These are phyloP conservation scores for Fukomys damarensis DNA, from an alignment of 2,113 vertebrate genomes.

Conservation along the genomic window DNA sequence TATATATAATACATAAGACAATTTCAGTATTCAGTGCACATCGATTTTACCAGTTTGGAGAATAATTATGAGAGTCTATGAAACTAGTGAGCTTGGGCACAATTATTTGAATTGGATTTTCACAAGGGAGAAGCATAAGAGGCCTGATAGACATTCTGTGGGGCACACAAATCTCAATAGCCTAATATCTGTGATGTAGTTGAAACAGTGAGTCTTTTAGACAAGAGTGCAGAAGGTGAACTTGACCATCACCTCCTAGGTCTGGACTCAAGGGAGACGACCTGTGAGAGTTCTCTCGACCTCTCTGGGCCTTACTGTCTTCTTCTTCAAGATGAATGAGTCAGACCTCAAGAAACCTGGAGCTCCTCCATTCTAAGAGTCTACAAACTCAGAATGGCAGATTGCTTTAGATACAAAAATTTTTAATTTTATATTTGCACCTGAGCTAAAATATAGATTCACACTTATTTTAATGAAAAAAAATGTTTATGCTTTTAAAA, in stretches of 20 bases:
- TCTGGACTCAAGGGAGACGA: neutral
- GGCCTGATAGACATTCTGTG: neutral
- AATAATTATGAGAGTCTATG: neutral
- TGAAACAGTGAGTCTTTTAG: neutral
- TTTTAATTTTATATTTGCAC: neutral
- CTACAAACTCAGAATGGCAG: neutral
- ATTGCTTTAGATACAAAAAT: neutral
- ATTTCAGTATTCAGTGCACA: neutral
- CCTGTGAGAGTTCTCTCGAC: neutral
- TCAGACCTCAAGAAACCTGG: neutral
- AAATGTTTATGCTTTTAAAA: constrained; percentile 17
- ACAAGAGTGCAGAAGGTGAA: neutral
- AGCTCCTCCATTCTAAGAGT: neutral
- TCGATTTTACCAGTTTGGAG: neutral
- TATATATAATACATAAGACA: neutral
- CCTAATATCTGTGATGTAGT: neutral
- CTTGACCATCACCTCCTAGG: neutral
- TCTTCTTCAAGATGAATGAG: neutral
- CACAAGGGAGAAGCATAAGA: neutral
- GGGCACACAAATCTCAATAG: neutral
- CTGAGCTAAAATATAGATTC: neutral
- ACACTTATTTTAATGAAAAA: constrained; percentile 29
- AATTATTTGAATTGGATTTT: constrained; percentile 5
- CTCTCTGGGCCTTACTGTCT: neutral
- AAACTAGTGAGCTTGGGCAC: neutral